Evolutionary conservation across 2,797 vertebrate genomes (phyloP), one percentile per base, ranked within the genome.

Genomic region (Petrocephalus sullivani): DNA sequence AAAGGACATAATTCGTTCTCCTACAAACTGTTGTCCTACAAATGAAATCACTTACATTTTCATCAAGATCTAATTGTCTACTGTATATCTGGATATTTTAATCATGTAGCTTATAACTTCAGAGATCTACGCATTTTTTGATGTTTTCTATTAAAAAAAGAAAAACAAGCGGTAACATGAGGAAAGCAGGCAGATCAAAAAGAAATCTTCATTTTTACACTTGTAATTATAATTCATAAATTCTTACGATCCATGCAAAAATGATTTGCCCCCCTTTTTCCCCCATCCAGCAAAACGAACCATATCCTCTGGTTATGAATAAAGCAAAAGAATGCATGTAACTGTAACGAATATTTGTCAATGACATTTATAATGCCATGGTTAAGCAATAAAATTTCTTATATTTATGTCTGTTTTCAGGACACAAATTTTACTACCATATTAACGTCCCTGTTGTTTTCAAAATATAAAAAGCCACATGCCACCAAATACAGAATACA

Each of bases 401-500:
- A 56, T 57, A 57, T 54, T 57, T 56, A 37, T 14, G 82, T 54
- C 23, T 84, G 5, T 84, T 23, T 57, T 85, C 54, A 85, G 23
- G 83, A 89, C 19, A 84, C 90, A 90, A 88, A 64, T 78, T 88
- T 57, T 23, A 87, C 75, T 41, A 1, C 10, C 88, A 89, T 82
- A 89, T 28, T 67, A 49, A 90, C 51, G 60, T 81, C 61, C 87
- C 88, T 58, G 87, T 88, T 86, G 88, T 85, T 89, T 19, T 71
- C 64, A 46, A 81, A 56, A 89, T 46, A 91, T 86, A 33, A 87
- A 91, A 91, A 90, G 87, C 82, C 85, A 88, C 86, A 87, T 81
- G 90, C 89, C 90, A 92, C 89, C 90, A 90, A 91, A 91, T 91
- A 92, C 89, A 91, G 88, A 71, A 88, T 90, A 91, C 87, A 90